Base-by-base conservation (phyloP, 2,113 vertebrate genomes). In the Mormyrus lacerda region DNA sequence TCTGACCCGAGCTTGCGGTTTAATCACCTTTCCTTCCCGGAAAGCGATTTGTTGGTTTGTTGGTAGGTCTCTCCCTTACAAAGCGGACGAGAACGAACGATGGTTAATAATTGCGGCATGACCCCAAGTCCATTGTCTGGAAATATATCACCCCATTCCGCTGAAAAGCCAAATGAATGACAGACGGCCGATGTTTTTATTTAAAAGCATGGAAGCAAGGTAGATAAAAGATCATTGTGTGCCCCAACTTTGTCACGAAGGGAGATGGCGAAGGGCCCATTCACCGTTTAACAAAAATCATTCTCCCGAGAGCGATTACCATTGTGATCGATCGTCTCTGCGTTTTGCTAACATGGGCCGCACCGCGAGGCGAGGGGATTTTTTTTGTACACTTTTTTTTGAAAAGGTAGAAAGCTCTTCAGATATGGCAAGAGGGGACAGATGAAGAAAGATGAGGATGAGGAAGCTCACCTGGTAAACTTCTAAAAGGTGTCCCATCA, bases 381-480 rank as follows among this genome's bases (percentile, higher is more conserved):
- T 94, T 91, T 93, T 91, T 89, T 92, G 94, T 92, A n/a, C n/a
- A n/a, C n/a, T 95, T 79, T 83, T 45, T 87, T 42, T 8, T 84
- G 44, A 84, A 84, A 53, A 87, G 85, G 31, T 24, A 24, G 5
- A 27, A 47, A 55, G 48, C 50, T 87, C 85, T 87, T 87, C 85
- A 87, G 50, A 87, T 27, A 17, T 47, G 85, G 85, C 85, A 19
- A 87, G 91, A 61, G 92, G 88, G 93, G 61, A 90, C 92, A 91
- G 93, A 95, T 94, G 91, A 94, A 96, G 95, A 92, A n/a, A n/a
- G n/a, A n/a, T n/a, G n/a, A n/a, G n/a, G n/a, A n/a, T n/a, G 94
- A 95, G 61, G 95, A 95, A 95, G 94, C 94, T 98, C 96, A 97
- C 96, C 97, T 97, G 97, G 95, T 95, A 83, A 95, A 95, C 94